Evolutionary conservation across 2,113 vertebrate genomes (phyloP).

Genomic region (Sminthopsis crassicaudata): DNA sequence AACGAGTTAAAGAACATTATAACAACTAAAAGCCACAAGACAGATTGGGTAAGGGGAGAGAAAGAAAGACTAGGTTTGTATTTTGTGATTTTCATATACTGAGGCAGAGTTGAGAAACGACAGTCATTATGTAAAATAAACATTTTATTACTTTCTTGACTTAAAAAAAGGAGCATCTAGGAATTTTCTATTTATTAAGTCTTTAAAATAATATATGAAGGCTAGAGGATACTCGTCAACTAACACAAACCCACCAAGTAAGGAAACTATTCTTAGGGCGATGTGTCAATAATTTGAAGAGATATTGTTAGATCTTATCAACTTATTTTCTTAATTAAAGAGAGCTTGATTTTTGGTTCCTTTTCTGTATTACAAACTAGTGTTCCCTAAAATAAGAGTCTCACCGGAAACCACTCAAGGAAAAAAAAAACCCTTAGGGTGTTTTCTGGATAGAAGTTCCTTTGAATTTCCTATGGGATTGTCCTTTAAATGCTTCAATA

Average conservation of each 20-base stretch:
- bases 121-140: not conserved
- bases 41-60: conserved; percentile 23
- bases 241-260: not conserved
- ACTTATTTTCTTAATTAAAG: conserved; percentile 24
- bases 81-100: not conserved
- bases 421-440: not conserved
- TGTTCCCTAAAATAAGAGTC: not conserved
- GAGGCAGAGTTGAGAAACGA: not conserved
- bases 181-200: conserved; percentile 65
- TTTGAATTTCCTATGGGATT: conserved; percentile 26
- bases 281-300: conserved; percentile 67
- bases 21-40: conserved; percentile 46
- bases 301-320: conserved; percentile 56
- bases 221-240: not conserved
- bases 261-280: conserved; percentile 18
- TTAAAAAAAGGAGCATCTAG: conserved; percentile 59
- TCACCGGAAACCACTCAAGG: not conserved
- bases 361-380: conserved; percentile 30
- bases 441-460: not conserved
- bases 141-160: conserved; percentile 47
- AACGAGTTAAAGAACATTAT: conserved; percentile 56
- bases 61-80: not conserved
- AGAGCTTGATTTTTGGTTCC: conserved; percentile 52
- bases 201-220: conserved; percentile 64
- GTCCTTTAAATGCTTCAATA: conserved; percentile 22